Evolutionary conservation across 1,140 invertebrate species (phyloP), one percentile per base, ranked within the genome.

Genomic region (Asbolus verrucosus): DNA sequence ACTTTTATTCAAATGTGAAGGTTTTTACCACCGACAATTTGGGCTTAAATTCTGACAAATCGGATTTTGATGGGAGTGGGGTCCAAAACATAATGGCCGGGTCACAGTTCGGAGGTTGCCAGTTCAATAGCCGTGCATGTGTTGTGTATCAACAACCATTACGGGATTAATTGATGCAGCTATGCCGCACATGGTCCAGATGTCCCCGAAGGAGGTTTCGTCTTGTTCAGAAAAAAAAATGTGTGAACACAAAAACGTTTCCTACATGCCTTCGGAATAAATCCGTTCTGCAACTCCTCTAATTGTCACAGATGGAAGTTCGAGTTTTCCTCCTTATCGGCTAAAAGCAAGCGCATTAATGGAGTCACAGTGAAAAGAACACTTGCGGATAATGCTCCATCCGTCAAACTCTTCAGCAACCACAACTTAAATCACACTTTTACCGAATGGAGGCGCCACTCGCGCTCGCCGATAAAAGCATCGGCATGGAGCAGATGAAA

Each of bases 151-250:
- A 65, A 65, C 24, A 27, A 62, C 60, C 43, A 66, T 66, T 50
- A 66, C 43, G 16, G 65, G 16, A 66, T 66, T 66, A 66, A 66
- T 66, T 66, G 65, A 11, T 66, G 65, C 38, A 30, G 19, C 46
- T 13, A 66, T 36, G 65, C 11, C 39, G 33, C 61, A 63, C 24
- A 63, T 43, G 30, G 61, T 38, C 61, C 61, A 38, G 36, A 36
- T 39, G 61, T 27, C n/a, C 21, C 46, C 41, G 18, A 54, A 11
- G 46, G 11, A 36, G 11, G n/a, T 11, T 14, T 6, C 21, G 19
- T 0, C 43, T 21, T n/a, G n/a, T n/a, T n/a, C n/a, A n/a, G n/a
- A n/a, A n/a, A n/a, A n/a, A n/a, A n/a, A n/a, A n/a, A n/a, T n/a
- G n/a, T n/a, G n/a, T n/a, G n/a, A n/a, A n/a, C n/a, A n/a, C n/a